These are phyloP conservation scores for Quadroppia sp. DNA, from an alignment of 2,888 invertebrate species.

Conservation along the genomic window DNA sequence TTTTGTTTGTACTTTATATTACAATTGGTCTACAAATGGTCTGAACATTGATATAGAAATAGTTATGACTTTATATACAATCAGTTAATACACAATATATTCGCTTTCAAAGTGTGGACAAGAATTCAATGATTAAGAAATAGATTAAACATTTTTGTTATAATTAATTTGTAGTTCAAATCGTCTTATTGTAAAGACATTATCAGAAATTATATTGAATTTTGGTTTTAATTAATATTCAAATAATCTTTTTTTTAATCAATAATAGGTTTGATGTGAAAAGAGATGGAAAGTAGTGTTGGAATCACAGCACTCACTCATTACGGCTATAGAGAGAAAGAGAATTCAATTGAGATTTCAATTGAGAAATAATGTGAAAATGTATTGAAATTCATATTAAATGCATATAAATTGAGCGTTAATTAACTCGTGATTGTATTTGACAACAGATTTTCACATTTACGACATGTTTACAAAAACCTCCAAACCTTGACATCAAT, in stretches of 20 bases:
- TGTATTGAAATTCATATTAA: background rate
- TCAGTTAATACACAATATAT: too few species aligned
- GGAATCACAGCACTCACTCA: slow-evolving; percentile 23
- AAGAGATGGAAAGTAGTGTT: background rate
- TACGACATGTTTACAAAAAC: too few species aligned
- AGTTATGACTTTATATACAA: too few species aligned
- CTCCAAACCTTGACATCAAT: too few species aligned
- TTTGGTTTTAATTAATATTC: too few species aligned
- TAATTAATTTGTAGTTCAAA: too few species aligned
- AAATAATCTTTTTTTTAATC: background rate
- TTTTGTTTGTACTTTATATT: slow-evolving; percentile 6
- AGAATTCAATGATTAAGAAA: too few species aligned
- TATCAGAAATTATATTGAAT: too few species aligned
- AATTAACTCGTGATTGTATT: background rate
- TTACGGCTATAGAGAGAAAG: background rate
- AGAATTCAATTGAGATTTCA: background rate
- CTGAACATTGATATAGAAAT: background rate
- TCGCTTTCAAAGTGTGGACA: too few species aligned
- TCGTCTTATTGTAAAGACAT: too few species aligned
- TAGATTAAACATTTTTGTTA: too few species aligned
- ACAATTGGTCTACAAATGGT: background rate
- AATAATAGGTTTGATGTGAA: background rate
- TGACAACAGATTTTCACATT: background rate
- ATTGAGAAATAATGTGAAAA: background rate
- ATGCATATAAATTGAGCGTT: slow-evolving; percentile 25